Conservation (phyloP, 2,888 invertebrate species). For the Gerris lacustris region DNA sequence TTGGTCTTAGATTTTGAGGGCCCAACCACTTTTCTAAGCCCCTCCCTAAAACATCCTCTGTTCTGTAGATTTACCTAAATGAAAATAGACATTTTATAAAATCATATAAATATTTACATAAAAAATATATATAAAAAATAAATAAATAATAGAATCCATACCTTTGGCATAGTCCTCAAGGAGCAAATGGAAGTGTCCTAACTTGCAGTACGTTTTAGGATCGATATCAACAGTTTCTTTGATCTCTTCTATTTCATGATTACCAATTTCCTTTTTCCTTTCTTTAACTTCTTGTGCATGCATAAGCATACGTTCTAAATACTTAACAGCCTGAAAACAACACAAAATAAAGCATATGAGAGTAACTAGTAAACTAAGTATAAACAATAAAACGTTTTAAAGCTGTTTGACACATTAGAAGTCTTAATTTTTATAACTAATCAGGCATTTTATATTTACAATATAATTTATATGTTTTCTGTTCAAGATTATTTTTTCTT, state of each 20-base stretch:
- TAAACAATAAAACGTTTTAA: neutral
- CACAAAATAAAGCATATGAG: neutral
- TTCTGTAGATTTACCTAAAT: too few species aligned
- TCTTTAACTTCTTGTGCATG: slow-evolving; percentile 56
- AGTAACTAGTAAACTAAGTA: neutral
- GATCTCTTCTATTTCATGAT: slow-evolving; percentile 33
- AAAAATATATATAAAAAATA: slow-evolving; percentile 8
- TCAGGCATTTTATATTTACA: too few species aligned
- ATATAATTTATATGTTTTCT: too few species aligned
- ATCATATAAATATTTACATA: slow-evolving; percentile 2
- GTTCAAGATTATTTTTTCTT: too few species aligned
- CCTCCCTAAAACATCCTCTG: too few species aligned
- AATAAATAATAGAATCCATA: slow-evolving; percentile 36
- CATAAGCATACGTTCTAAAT: slow-evolving; percentile 71
- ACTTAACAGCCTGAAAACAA: slow-evolving; percentile 56
- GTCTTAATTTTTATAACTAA: slow-evolving; percentile 9
- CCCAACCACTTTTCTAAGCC: too few species aligned
- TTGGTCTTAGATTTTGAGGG: too few species aligned
- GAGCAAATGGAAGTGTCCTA: slow-evolving; percentile 89
- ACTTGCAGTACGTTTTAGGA: slow-evolving; percentile 81
- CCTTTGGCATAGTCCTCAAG: slow-evolving; percentile 91
- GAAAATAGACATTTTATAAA: neutral
- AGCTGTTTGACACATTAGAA: slow-evolving; percentile 9
- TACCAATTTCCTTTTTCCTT: slow-evolving; percentile 26
- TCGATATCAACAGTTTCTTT: slow-evolving; percentile 61